A percentile compares a stretch with the other conserved stretches of the same genome.
Conservation (phyloP, 1,140 invertebrate genomes). For the Adelges cooleyi region DNA sequence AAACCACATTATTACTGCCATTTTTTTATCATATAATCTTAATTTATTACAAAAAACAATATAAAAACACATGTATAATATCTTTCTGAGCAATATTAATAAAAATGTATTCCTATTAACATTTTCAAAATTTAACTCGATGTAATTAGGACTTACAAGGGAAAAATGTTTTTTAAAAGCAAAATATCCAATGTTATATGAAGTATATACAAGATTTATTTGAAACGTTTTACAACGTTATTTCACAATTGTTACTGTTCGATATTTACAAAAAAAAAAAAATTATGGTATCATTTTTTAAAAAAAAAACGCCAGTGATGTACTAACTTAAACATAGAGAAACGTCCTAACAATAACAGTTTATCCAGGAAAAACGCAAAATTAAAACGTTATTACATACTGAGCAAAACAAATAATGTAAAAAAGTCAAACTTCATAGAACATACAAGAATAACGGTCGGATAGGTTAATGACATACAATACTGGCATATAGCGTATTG, state of each 20-base stretch:
- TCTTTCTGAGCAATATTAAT: no score
- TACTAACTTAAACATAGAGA: background rate
- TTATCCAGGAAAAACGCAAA: background rate
- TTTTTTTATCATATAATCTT: no score
- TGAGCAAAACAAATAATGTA: no score
- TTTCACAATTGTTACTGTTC: background rate
- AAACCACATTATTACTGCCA: no score
- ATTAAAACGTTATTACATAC: background rate
- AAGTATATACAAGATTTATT: background rate
- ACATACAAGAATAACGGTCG: background rate
- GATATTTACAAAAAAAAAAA: conserved; percentile 13
- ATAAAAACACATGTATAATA: no score
- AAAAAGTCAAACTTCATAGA: no score
- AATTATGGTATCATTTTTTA: background rate
- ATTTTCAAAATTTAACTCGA: no score
- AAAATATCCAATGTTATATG: background rate
- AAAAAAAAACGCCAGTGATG: background rate
- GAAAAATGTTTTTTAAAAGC: background rate
- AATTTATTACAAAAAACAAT: no score
- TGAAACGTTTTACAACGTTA: background rate
- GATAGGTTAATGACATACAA: background rate
- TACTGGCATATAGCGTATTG: no score
- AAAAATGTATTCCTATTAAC: no score
- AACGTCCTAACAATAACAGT: conserved; percentile 10
- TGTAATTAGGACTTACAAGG: no score